Conservation (phyloP, 2,797 vertebrate genomes). For the Benthosema pterotum region DNA sequence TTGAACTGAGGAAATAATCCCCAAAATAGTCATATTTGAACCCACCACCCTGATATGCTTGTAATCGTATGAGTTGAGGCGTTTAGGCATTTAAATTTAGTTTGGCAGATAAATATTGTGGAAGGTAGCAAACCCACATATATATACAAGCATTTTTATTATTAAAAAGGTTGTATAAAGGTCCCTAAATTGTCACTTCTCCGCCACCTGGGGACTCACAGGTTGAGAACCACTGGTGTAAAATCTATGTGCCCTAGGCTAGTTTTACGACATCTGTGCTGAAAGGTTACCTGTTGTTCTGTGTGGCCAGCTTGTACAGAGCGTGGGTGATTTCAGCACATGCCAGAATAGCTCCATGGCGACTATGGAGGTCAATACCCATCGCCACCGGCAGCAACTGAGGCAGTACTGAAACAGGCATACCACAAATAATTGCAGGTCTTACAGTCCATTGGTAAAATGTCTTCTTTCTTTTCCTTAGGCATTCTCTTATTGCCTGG, state of each 20-base stretch:
- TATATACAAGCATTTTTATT: no score
- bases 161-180: no score
- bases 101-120: no score
- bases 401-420: slow-evolving; percentile 84
- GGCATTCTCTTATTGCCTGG: background rate
- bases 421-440: slow-evolving; percentile 1
- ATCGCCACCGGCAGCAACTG: slow-evolving; percentile 84
- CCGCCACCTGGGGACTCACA: no score
- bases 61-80: no score
- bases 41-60: no score
- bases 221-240: no score
- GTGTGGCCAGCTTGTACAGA: slow-evolving; percentile 81
- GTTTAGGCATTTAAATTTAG: no score
- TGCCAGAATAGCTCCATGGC: slow-evolving; percentile 92
- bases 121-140: no score
- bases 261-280: background rate
- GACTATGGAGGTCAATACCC: slow-evolving; percentile 87
- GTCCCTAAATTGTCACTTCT: no score
- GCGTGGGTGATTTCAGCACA: slow-evolving; percentile 91
- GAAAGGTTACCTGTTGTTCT: slow-evolving; percentile 82
- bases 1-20: no score
- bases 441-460: background rate
- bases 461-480: slow-evolving; percentile 4
- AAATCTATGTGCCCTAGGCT: background rate
- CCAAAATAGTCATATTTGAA: no score